Base-by-base conservation (phyloP, 2,113 vertebrate genomes). In the Zapus hudsonius region DNA sequence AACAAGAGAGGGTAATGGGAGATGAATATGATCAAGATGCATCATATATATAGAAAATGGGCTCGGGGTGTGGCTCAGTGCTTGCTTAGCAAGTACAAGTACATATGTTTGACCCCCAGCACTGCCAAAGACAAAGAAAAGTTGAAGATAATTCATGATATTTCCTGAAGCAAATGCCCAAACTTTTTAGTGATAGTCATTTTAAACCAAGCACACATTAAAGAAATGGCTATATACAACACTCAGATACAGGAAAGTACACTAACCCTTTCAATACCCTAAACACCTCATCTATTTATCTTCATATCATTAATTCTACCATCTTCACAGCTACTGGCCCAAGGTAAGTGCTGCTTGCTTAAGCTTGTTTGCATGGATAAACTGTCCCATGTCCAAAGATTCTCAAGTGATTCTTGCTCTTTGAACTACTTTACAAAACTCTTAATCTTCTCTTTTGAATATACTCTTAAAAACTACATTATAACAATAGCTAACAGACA, bases 391-490 rank as follows among this genome's bases (percentile, higher is more conserved):
- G n/a, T 57, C 55, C 29, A 66, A 44, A 31, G 40, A 76, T 84
- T 90, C 63, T 64, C 59, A 88, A 44, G 22, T 42, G 89, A 90
- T 29, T 66, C 78, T 94, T 64, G 83, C 40, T 69, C 52, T 89
- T 85, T 75, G 22, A 22, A 67, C 23, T 59, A 44, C 73, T 66
- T 92, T 72, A 92, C 44, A 74, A 84, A 76, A 74, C 47, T 88
- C 69, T 89, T 84, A 75, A 88, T 88, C 79, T 92, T 75, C 44
- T 84, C 55, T 83, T 81, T 47, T 72, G 72, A 92, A 90, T 86
- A 80, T 47, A 82, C 38, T 92, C 29, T 88, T 47, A 31, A 57
- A 22, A 29, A 16, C 20, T 86, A 22, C 36, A 42, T 4, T 73
- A 17, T 40, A 67, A 8, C 55, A 87, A 63, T 15, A 47, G 70